These are phyloP conservation scores for Atta texana DNA, from an alignment of 1,140 invertebrate species.

Conservation along the genomic window DNA sequence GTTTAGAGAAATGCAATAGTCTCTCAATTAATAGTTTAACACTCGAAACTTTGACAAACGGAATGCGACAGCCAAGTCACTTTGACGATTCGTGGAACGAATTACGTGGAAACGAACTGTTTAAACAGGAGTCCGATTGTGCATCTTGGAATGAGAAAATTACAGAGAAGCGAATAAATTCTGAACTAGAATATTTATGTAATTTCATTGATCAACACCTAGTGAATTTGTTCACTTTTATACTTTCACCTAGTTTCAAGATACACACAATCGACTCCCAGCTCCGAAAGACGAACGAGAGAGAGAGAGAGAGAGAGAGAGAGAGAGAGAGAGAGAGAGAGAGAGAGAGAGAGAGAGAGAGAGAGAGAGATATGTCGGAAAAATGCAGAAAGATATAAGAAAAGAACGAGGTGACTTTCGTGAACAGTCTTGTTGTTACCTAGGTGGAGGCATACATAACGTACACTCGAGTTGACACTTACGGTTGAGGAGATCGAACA, in stretches of 20 bases:
- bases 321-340: no score
- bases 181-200: no score
- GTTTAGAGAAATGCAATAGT: neutral
- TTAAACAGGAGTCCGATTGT: no score
- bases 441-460: neutral
- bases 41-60: neutral
- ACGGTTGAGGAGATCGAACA: slow-evolving; percentile 68
- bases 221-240: no score
- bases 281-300: no score
- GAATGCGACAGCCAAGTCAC: neutral
- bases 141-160: no score
- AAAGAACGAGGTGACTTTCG: neutral
- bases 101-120: neutral
- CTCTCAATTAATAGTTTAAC: neutral
- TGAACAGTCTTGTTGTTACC: neutral
- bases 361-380: neutral
- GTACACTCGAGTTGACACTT: slow-evolving; percentile 56
- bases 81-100: neutral
- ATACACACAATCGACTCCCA: no score
- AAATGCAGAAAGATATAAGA: neutral
- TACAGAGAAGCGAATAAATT: no score
- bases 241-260: no score
- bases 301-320: no score
- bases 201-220: no score
- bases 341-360: no score